Evolutionary conservation across 2,113 vertebrate genomes (phyloP).

Genomic region (Seriola quinqueradiata): DNA sequence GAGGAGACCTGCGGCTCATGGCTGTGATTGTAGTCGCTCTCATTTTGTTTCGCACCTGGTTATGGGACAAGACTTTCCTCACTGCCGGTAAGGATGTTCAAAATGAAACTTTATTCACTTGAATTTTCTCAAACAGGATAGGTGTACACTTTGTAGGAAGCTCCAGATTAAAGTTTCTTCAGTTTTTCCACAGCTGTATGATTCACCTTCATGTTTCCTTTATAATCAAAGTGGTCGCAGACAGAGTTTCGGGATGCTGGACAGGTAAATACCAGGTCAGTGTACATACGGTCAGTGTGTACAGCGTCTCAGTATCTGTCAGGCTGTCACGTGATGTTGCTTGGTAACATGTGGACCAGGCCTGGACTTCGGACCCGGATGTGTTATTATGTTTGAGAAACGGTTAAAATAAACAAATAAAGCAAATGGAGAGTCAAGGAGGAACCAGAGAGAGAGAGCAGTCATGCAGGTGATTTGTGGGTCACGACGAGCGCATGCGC

Average conservation of each 20-base stretch:
- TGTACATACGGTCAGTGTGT: slow-evolving; percentile 19
- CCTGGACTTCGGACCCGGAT: slow-evolving; percentile 66
- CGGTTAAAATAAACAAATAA: background rate
- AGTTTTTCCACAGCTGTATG: background rate
- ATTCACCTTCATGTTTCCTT: background rate
- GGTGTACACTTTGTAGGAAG: background rate
- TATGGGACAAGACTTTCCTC: slow-evolving; percentile 41
- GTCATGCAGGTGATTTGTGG: slow-evolving; percentile 32
- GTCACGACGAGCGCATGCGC: slow-evolving; percentile 36
- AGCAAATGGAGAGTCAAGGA: background rate
- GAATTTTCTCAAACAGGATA: no score
- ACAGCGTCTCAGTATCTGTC: slow-evolving; percentile 40
- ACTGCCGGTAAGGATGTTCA: slow-evolving; percentile 56
- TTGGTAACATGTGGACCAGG: slow-evolving; percentile 33
- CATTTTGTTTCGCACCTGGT: slow-evolving; percentile 38
- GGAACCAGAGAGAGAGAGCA: slow-evolving; percentile 2
- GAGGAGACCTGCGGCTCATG: slow-evolving; percentile 56
- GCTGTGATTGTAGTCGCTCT: slow-evolving; percentile 48
- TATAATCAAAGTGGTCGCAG: background rate
- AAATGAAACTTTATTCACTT: background rate
- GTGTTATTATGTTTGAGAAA: slow-evolving; percentile 9
- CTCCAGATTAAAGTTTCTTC: background rate
- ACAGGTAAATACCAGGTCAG: slow-evolving; percentile 36
- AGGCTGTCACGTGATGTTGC: slow-evolving; percentile 64
- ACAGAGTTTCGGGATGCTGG: background rate